These are phyloP conservation scores for Callaeas wilsoni DNA, from an alignment of 2,113 vertebrate species.

Conservation along the genomic window DNA sequence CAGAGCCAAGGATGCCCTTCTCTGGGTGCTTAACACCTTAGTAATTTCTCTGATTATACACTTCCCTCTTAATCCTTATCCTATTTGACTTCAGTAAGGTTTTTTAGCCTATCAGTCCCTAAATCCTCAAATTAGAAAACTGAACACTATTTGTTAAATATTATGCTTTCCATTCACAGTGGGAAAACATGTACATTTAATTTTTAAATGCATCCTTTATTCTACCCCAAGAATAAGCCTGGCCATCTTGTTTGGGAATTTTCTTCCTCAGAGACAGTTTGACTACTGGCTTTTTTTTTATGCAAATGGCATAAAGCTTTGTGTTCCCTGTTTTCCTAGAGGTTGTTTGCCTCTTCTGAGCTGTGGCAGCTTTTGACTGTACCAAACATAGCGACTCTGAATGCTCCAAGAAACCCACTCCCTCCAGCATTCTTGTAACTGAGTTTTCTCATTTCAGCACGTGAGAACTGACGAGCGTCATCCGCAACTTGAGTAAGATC, in stretches of 20 bases:
- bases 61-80: neutral
- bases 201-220: neutral
- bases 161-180: neutral
- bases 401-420: neutral
- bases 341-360: neutral
- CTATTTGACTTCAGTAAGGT: neutral
- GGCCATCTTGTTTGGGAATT: neutral
- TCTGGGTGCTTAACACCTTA: neutral
- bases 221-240: neutral
- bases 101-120: neutral
- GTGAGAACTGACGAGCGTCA: neutral
- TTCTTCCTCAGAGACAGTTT: neutral
- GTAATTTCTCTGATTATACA: neutral
- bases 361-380: neutral
- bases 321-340: neutral
- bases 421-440: neutral
- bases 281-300: neutral
- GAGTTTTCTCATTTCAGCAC: neutral
- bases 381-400: neutral
- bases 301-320: neutral
- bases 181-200: neutral
- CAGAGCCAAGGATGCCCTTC: neutral
- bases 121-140: neutral
- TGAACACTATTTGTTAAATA: neutral
- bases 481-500: neutral